Percentiles rank a stretch among this genome's conserved stretches.
Conservation (phyloP, 2,797 vertebrate genomes). For the Pseudochirops cupreus region DNA sequence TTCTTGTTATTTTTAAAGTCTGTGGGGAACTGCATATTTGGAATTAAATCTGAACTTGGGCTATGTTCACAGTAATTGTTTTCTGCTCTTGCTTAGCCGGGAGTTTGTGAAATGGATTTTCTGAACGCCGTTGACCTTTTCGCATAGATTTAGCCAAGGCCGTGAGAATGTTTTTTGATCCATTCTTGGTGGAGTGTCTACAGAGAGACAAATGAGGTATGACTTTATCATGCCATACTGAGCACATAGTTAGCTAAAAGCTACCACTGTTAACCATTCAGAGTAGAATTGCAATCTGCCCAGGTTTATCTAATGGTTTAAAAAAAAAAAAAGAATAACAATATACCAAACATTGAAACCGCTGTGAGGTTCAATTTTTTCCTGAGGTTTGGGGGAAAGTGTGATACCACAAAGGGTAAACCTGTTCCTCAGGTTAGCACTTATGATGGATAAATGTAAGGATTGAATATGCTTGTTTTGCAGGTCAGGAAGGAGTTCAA, state of each 20-base stretch:
- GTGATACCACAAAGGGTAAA: not conserved
- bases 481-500: not conserved
- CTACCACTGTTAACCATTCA: conserved; percentile 24
- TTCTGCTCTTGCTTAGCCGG: not conserved
- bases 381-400: not conserved
- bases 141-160: conserved; percentile 36
- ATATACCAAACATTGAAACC: not conserved
- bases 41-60: conserved; percentile 42
- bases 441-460: not conserved
- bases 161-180: conserved; percentile 28
- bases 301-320: not conserved
- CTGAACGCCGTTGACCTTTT: conserved; percentile 40
- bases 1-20: not conserved
- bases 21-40: conserved; percentile 15
- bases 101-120: conserved; percentile 27
- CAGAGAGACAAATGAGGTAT: conserved; percentile 2
- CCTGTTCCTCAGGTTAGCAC: not conserved
- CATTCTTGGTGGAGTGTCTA: not conserved
- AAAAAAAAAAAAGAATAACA: not conserved
- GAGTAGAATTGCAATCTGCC: conserved; percentile 15
- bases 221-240: conserved; percentile 22
- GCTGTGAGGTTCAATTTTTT: not conserved
- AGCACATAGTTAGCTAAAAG: conserved; percentile 16
- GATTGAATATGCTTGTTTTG: not conserved
- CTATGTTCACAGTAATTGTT: conserved; percentile 30